phyloP scores from a whole-genome alignment of 2,113 vertebrate genomes.

The Cynocephalus volans region DNA sequence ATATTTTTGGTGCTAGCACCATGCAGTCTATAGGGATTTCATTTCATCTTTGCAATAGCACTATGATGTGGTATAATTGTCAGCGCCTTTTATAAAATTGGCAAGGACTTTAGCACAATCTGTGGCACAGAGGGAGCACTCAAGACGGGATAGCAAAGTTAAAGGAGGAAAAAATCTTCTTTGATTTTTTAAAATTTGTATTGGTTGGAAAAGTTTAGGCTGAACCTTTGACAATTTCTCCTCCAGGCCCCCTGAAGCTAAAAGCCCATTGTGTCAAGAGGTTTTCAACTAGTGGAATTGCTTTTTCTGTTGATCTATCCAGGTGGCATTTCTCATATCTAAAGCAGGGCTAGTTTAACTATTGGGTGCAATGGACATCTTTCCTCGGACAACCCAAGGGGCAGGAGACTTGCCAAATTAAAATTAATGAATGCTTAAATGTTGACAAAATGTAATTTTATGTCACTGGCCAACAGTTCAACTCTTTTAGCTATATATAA shows the following conservation, averaged over 20 bases:
- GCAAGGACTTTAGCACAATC: neutral
- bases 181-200: neutral
- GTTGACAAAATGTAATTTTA: neutral
- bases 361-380: neutral
- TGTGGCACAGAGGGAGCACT: fast-evolving
- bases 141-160: neutral
- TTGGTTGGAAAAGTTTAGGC: neutral
- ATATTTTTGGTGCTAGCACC: neutral
- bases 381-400: neutral
- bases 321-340: neutral
- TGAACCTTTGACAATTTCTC: neutral
- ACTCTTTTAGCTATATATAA: fast-evolving
- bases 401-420: neutral
- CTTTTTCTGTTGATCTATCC: neutral
- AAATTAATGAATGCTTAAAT: neutral
- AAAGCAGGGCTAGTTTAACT: neutral
- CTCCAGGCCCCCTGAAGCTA: neutral
- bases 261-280: neutral
- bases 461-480: neutral
- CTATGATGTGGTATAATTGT: fast-evolving
- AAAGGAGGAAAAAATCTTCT: neutral
- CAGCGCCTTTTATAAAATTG: neutral
- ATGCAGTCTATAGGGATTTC: too few relatives aligned
- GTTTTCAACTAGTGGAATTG: neutral
- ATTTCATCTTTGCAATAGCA: too few relatives aligned